Base-by-base conservation (phyloP, 2,797 vertebrate species). In the Pelobates cultripes region DNA sequence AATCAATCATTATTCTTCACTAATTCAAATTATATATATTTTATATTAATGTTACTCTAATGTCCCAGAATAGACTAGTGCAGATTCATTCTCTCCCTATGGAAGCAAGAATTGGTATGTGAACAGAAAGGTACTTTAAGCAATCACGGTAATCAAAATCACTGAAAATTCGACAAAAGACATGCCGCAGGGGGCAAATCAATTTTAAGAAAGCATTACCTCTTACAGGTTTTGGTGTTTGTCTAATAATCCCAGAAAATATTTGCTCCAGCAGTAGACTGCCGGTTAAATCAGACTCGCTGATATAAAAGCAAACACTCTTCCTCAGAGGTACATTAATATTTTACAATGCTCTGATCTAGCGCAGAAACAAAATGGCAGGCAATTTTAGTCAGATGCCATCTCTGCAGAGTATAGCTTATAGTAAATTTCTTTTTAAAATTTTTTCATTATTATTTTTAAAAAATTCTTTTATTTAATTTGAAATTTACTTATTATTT, bases 231-330 rank as follows among this genome's bases (percentile, higher is more conserved):
- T 73, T 71, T 44, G 40, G 3, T 84, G 73, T 80, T 78, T 83
- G 76, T 69, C 71, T 55, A 78, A 78, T 70, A 69, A 70, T 69
- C 57, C 42, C 55, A 40, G 64, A 43, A 66, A 70, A 45, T 72
- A 44, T 82, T 78, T 77, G 64, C 55, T 83, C 51, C 43, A 10
- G 17, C 40, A 51, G 13, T 17, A 70, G 64, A 43, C 57, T 69
- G 77, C 47, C 72, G 70, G 72, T 44, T 60, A 67, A 67, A 81
- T 75, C 79, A 75, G 10, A 53, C 45, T 5, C 43, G 15, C 28
- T 47, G 28, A 67, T 57, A 57, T 7, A 74, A 60, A 45, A 79
- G 81, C 76, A 83, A 79, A 78, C 66, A 83, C 17, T 43, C n/a
- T 41, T 60, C n/a, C 7, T 47, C 6, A 63, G 55, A 43, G 41